Base-by-base conservation (phyloP, 2,888 invertebrate genomes). In the Salticus scenicus region DNA sequence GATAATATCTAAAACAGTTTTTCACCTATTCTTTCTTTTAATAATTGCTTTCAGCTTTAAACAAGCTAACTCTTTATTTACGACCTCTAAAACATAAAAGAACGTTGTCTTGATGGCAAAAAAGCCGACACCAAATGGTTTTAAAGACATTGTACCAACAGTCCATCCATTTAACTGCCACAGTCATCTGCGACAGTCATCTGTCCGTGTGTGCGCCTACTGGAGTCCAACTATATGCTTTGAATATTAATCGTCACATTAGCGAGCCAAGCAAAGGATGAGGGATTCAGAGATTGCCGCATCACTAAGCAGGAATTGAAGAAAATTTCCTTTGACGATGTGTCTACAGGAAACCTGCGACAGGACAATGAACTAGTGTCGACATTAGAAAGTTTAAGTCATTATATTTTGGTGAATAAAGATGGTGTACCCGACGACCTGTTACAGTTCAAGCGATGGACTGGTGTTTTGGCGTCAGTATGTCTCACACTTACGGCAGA, bases 221-320 rank as follows among this genome's bases (percentile, higher is more conserved):
- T 4, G 57, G 1, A 4, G 57, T 24, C 57, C 57, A 24, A 37
- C 57, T 24, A 24, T 57, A 57, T 57, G 81, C 37, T 20, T 30
- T 77, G 82, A 42, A 83, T 83, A 67, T 64, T 42, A 76, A 76
- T 17, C 70, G 31, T 64, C 63, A n/a, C 24, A 74, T 64, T 74
- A 74, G 63, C 24, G 33, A 37, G 30, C 37, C 51, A 0, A 17
- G 73, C 42, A 74, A 63, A 20, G 69, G 31, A 42, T 8, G 57
- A 41, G 37, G 67, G 57, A 31, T 33, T 37, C 17, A 37, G 70
- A 63, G 69, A 57, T 76, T 72, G 66, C n/a, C 82, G 82, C 82
- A 83, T 83, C 82, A 83, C 51, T 83, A 83, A 76, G 67, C 82
- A 83, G 33, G 82, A 70, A 64, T 69, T 63, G 78, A 17, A n/a